Evolutionary conservation across 2,797 vertebrate genomes (phyloP), one percentile per base, ranked within the genome.

Genomic region (Tokudaia tokunoshimensis): DNA sequence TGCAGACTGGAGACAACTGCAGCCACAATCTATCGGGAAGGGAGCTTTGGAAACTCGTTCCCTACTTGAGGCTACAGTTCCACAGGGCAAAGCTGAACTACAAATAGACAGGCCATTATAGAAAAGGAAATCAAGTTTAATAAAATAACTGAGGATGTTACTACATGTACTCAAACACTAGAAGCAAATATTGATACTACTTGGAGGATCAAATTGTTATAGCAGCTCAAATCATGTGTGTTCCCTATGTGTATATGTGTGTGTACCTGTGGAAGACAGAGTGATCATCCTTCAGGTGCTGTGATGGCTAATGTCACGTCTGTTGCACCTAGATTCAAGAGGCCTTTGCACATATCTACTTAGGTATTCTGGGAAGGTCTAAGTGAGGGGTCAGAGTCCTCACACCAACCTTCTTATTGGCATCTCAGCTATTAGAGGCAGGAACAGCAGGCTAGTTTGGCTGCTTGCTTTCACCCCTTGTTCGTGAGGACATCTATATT

Each of bases 121-220:
- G 59, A 80, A 89, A 94, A 22, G 70, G 19, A 94, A 95, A 87
- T 20, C 24, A 24, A 37, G 95, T 91, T 78, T 86, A 72, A 85
- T 93, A 94, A 41, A 74, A 82, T 93, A 95, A 47, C 20, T n/a
- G 93, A 9, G 13, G 93, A 29, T 22, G 44, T 19, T 76, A 20
- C 50, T 79, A 52, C 31, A 70, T 20, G 8, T 65, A 83, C 83
- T 76, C 59, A 96, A 93, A 95, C 79, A 34, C 81, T 22, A 84
- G n/a, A 94, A 80, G 41, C 57, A 91, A 94, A 88, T 44, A 91
- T 3, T 84, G 91, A 9, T 47, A 65, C n/a, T 86, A 86, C 24
- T 94, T 84, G 85, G 37, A 92, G 31, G 47, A 72, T 63, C 15
- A 20, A 26, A 63, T 2, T 80, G 52, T 72, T 52, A 92, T 34